A percentile compares a stretch with the other conserved stretches of the same genome.
Conservation (phyloP, 2,888 invertebrate species). For the Prosopocoilus inquinatus region DNA sequence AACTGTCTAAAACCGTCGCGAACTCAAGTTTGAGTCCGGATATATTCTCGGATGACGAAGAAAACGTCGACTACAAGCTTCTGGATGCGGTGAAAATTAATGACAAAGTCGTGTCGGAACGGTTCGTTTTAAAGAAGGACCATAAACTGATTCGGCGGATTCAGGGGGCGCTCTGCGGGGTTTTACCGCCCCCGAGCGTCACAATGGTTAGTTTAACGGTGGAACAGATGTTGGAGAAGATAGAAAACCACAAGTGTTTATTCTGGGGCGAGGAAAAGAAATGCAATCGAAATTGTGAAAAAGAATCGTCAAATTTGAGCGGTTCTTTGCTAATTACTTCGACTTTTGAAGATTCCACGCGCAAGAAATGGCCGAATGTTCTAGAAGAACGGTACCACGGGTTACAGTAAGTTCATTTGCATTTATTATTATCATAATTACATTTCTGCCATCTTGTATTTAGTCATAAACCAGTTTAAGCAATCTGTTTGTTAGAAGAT, state of each 20-base stretch:
- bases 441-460: not conserved
- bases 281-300: conserved; percentile 7
- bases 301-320: conserved; percentile 18
- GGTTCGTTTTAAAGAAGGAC: conserved; percentile 43
- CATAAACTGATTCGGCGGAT: conserved; percentile 48
- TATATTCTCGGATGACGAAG: conserved; percentile 63
- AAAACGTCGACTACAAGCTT: conserved; percentile 6
- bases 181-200: conserved; percentile 73
- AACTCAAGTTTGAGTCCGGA: conserved; percentile 54
- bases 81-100: conserved; percentile 4
- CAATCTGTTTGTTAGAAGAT: no score
- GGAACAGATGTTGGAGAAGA: conserved; percentile 59
- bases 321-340: conserved; percentile 42
- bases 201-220: conserved; percentile 67
- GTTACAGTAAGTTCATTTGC: conserved; percentile 61
- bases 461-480: not conserved
- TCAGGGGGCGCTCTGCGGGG: conserved; percentile 64
- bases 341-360: conserved; percentile 33
- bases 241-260: conserved; percentile 36
- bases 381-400: conserved; percentile 66
- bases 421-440: conserved; percentile 7
- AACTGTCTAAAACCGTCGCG: conserved; percentile 31
- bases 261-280: conserved; percentile 29
- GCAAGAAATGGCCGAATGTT: conserved; percentile 60
- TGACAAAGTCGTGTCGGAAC: conserved; percentile 27